Base-by-base conservation (phyloP, 2,888 invertebrate genomes). In the Bhutanitis thaidina region DNA sequence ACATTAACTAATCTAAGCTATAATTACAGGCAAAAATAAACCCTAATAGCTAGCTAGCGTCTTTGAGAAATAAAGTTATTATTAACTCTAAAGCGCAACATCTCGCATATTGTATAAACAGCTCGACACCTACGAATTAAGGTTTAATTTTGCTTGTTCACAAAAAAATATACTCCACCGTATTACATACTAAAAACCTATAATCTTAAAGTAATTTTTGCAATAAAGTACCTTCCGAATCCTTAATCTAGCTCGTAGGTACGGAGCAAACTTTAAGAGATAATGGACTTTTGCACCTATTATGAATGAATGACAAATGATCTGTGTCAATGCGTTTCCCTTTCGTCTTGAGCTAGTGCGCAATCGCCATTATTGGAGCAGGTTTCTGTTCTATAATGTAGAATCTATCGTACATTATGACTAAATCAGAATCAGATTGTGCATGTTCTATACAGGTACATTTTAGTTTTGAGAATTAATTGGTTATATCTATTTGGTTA, bases 401-500 rank as follows among this genome's bases (percentile, higher is more conserved):
- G 27, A 5, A 27, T 27, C 1, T 27, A 27, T 8, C 27, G 27
- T 27, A 43, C 37, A 43, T 43, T 50, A 43, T 12, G 38, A 40
- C 40, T 40, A 29, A 35, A 13, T 5, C n/a, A n/a, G 27, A 34
- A 27, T 43, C 37, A 52, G 53, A 55, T 62, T 61, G 61, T 62
- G 62, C 61, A 62, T 57, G 38, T 46, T 53, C 55, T 60, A 58
- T 56, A 55, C 61, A 62, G 62, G 62, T 62, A 62, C 58, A 53
- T 44, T 32, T 50, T 40, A 32, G 39, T 46, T 52, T 48, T 47
- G 49, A 44, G 38, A 32, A 34, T 30, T 12, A 50, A 16, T 48
- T 49, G 48, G 41, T 41, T 46, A 50, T 47, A 10, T 20, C 20
- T 5, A 0, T 37, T n/a, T 20, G 37, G 37, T 20, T 20, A n/a